Percentiles rank a stretch among this genome's conserved stretches.
Evolutionary conservation across 1,140 invertebrate genomes (phyloP).

Genomic region (Bemisia tabaci): DNA sequence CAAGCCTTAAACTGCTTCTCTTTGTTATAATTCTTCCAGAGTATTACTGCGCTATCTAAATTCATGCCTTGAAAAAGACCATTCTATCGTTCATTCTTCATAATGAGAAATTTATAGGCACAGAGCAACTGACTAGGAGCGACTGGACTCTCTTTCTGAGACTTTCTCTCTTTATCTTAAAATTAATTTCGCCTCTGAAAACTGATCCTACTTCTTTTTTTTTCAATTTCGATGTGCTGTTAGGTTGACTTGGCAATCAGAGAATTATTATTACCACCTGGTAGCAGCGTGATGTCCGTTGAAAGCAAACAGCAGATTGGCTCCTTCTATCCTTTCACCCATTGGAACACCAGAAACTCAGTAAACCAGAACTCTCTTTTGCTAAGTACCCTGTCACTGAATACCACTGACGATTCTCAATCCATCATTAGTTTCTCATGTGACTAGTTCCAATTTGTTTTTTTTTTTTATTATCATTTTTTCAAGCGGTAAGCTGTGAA

Average conservation of each 20-base stretch:
- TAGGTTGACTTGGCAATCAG: constrained; percentile 18
- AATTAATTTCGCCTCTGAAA: not conserved
- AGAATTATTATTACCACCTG: constrained; percentile 4
- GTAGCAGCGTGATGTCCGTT: not conserved
- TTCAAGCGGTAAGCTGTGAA: too few relatives aligned
- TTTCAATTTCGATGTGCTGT: constrained; percentile 7
- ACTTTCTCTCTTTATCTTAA: not conserved
- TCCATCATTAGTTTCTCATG: not conserved
- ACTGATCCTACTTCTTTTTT: not conserved
- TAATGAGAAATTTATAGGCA: not conserved
- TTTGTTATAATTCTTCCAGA: too few relatives aligned
- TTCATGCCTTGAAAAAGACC: too few relatives aligned
- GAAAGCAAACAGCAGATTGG: constrained; percentile 14
- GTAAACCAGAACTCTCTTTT: constrained; percentile 16
- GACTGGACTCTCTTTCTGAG: not conserved
- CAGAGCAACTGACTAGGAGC: not conserved
- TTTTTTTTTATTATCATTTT: too few relatives aligned
- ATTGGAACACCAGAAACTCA: constrained; percentile 14
- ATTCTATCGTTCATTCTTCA: not conserved
- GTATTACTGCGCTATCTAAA: too few relatives aligned
- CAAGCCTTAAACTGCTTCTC: too few relatives aligned
- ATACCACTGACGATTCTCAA: constrained; percentile 16
- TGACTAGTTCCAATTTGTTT: not conserved
- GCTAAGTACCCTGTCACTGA: constrained; percentile 23
- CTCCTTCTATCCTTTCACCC: constrained; percentile 25